A percentile compares a stretch with the other conserved stretches of the same genome.
Conservation (phyloP, 2,113 vertebrate genomes). For the Gymnarchus niloticus region DNA sequence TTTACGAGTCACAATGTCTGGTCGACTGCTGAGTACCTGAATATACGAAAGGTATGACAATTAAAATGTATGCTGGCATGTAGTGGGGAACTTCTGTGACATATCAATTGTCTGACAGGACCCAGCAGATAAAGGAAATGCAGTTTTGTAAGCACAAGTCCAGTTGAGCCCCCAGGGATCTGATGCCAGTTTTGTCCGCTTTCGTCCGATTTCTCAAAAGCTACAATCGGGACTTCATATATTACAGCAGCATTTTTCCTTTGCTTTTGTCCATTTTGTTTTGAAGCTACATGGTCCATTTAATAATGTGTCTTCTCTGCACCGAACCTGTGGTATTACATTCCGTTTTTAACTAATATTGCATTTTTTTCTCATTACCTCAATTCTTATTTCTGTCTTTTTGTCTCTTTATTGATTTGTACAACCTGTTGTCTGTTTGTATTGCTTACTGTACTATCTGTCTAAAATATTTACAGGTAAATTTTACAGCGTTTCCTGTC, state of each 20-base stretch:
- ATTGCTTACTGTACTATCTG: neutral
- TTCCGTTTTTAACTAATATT: no score
- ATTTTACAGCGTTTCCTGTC: neutral
- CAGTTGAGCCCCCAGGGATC: neutral
- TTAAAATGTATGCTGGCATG: neutral
- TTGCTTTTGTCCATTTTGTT: neutral
- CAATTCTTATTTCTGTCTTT: no score
- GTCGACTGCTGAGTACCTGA: neutral
- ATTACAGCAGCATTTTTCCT: neutral
- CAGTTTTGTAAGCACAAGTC: neutral
- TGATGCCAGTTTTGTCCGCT: neutral
- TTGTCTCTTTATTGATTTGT: no score
- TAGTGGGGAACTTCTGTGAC: neutral
- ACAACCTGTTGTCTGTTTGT: no score
- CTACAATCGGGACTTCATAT: neutral
- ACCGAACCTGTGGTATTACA: no score
- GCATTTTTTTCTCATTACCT: no score
- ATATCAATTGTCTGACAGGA: neutral
- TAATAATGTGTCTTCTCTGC: no score
- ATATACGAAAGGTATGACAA: neutral
- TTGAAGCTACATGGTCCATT: neutral
- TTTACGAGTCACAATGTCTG: neutral
- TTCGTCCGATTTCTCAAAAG: neutral
- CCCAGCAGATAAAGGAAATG: neutral
- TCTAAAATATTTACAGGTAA: neutral